Evolutionary conservation across 2,113 vertebrate species (phyloP), one percentile per base, ranked within the genome.

Genomic region (cat (Felis catus)): DNA sequence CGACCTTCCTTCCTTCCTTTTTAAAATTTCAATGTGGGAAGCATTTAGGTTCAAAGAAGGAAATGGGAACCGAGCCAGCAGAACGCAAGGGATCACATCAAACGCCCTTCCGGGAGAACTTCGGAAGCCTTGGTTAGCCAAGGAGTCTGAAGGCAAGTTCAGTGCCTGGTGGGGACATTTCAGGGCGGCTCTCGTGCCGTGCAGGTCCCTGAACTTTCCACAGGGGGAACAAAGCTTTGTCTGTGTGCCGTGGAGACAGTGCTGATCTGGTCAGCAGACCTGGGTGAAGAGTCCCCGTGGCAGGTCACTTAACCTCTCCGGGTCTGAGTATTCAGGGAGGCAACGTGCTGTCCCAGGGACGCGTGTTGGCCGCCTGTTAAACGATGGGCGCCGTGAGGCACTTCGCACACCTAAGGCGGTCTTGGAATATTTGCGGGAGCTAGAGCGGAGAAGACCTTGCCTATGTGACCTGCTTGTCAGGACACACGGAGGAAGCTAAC

Each of bases 161-260:
- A 3, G 0, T 0, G 66, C 4, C 14, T 14, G 55, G 58, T 7
- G 8, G 16, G 45, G 21, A 10, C 23, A 18, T 0, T 23, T 4
- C 23, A 0, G 16, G 1, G 9, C 27, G 0, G 14, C 1, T 29
- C 4, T 21, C 39, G 0, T 4, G 41, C 6, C 11, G 2, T 1
- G 7, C 7, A 16, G 27, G 27, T 19, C 84, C 36, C 36, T 1
- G 3, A 33, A 25, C 16, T 25, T 36, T 39, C 21, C 1, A 14
- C 25, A 21, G 45, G 11, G 51, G 15, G 4, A 6, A 63, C 19
- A 18, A 27, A 14, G 4, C 9, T 51, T 27, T 27, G 33, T 29
- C 19, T 65, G 53, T 29, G 61, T 39, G 4, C 70, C 4, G 0
- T 19, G 29, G 25, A 61, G 25, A 55, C 31, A 13, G 21, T 2